phyloP scores from a whole-genome alignment of 2,113 vertebrate species.

The Ploceus nigricollis region DNA sequence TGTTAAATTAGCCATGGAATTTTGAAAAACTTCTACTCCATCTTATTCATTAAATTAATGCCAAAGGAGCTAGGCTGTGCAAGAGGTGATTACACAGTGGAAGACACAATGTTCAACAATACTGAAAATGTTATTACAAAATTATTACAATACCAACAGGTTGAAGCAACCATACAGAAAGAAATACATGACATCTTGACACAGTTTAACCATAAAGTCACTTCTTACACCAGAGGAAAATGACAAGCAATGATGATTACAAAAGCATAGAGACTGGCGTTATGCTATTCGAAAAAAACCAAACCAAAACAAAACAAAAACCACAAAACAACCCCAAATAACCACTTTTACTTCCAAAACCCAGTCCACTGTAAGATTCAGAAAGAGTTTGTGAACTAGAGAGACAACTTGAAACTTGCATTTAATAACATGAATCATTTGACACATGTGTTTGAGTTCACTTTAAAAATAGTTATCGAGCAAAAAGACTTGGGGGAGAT shows the following conservation, averaged over 20 bases:
- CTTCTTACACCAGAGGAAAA: not conserved
- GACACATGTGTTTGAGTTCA: not conserved
- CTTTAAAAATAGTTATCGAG: not conserved
- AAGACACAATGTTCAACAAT: not conserved
- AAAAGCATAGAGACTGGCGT: not conserved
- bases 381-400: not conserved
- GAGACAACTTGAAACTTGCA: not conserved
- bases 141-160: not conserved
- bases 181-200: not conserved
- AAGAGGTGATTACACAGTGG: not conserved
- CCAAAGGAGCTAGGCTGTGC: not conserved
- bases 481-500: not conserved
- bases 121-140: not conserved
- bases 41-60: not conserved
- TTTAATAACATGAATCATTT: not conserved
- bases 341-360: not conserved
- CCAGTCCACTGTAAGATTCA: not conserved
- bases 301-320: too few species aligned
- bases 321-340: not conserved
- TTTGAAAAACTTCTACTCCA: not conserved
- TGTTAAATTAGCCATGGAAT: not conserved
- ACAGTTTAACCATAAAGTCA: not conserved
- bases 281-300: not conserved
- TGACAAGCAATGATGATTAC: not conserved
- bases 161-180: not conserved